Evolutionary conservation across 92 coral and sea anemone species (phyloP).

Genomic region (Epizoanthus illoricatus): DNA sequence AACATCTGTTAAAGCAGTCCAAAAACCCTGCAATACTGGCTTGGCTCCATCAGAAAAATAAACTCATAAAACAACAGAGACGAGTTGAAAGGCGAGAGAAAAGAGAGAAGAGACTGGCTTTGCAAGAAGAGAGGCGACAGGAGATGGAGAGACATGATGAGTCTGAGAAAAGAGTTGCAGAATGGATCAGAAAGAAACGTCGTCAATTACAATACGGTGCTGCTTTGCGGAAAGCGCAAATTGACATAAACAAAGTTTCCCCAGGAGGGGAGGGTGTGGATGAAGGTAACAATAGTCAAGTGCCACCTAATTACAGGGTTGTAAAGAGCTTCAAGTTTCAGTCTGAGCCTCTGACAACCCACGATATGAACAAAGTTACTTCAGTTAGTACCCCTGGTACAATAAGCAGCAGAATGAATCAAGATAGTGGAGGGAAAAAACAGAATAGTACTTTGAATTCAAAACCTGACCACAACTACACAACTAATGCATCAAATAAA

Average conservation of each 20-base stretch:
- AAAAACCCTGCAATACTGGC: conserved; percentile 77
- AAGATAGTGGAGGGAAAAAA: neutral
- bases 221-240: conserved; percentile 45
- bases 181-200: conserved; percentile 68
- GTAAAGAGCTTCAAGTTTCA: conserved; percentile 56
- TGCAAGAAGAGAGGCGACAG: conserved; percentile 65
- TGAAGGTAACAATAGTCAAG: conserved; percentile 24
- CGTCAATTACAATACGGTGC: conserved; percentile 26
- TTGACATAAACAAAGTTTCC: conserved; percentile 53
- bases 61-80: conserved; percentile 58
- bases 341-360: neutral
- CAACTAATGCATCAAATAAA: neutral
- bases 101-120: conserved; percentile 68
- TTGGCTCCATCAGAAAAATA: conserved; percentile 85
- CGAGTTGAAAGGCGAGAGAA: conserved; percentile 68
- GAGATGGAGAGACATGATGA: conserved; percentile 50
- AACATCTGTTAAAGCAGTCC: conserved; percentile 82
- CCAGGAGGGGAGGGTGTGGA: conserved; percentile 50
- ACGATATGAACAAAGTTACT: neutral
- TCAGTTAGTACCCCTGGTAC: neutral
- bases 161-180: conserved; percentile 59
- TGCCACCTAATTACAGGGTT: conserved; percentile 70
- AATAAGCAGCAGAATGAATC: neutral
- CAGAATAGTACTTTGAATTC: neutral
- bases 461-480: neutral